Conservation (phyloP, 2,113 vertebrate species). For the Recurvirostra avosetta region DNA sequence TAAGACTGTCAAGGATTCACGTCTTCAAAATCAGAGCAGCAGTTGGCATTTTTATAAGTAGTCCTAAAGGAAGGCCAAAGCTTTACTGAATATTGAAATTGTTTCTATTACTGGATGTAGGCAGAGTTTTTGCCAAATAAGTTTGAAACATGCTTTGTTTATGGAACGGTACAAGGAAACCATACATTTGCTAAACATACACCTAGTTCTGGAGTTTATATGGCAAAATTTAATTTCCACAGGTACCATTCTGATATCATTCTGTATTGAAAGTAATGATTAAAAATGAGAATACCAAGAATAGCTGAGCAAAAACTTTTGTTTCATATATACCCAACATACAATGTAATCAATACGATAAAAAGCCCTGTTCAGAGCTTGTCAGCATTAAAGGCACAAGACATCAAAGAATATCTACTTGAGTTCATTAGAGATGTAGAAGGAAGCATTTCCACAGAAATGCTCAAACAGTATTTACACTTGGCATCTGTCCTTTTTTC, state of each 20-base stretch:
- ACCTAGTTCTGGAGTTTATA: neutral
- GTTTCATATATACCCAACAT: neutral
- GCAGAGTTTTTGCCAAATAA: neutral
- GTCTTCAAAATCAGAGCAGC: neutral
- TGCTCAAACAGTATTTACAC: neutral
- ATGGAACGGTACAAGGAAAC: neutral
- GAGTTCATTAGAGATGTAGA: neutral
- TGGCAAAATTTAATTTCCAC: neutral
- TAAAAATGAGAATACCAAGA: neutral
- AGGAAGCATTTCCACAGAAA: neutral
- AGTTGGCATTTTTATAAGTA: neutral
- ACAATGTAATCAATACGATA: neutral
- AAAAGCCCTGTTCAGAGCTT: neutral
- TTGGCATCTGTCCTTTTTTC: neutral
- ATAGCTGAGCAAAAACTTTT: neutral
- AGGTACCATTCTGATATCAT: neutral
- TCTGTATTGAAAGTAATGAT: neutral
- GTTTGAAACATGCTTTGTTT: neutral
- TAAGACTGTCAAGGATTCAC: neutral
- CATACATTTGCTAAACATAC: neutral
- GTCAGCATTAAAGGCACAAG: neutral
- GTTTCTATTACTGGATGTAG: neutral
- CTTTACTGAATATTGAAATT: neutral
- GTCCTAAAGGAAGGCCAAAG: neutral
- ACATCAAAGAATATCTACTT: neutral